These are phyloP conservation scores for Drosophila jambulina DNA, from an alignment of 1,140 invertebrate species.

Conservation along the genomic window DNA sequence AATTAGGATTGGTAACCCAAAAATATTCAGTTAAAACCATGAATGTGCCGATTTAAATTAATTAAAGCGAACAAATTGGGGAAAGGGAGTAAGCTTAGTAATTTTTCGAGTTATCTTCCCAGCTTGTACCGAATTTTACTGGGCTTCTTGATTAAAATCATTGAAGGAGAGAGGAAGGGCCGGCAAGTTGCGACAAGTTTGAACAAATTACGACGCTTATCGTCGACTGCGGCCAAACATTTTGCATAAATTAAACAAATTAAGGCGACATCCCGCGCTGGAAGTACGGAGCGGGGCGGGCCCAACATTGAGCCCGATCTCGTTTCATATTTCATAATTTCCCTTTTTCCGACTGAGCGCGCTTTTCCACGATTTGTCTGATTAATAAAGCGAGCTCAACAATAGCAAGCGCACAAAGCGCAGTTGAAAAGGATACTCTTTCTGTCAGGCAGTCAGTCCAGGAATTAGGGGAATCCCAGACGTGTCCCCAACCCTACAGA, in stretches of 20 bases:
- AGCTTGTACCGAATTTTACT: conserved; percentile 5
- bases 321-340: conserved; percentile 48
- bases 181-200: conserved; percentile 62
- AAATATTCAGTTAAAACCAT: background rate
- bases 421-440: conserved; percentile 51
- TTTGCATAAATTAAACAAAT: conserved; percentile 80
- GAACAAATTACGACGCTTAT: conserved; percentile 69
- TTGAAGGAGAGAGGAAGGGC: conserved; percentile 3
- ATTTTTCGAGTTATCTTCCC: conserved; percentile 3
- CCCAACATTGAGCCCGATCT: conserved; percentile 36
- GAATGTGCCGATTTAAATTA: background rate
- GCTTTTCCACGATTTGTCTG: conserved; percentile 59
- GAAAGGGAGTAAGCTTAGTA: background rate
- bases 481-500: conserved; percentile 12
- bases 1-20: background rate
- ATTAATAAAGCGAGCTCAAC: conserved; percentile 64
- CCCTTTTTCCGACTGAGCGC: conserved; percentile 69
- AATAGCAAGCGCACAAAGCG: conserved; percentile 52
- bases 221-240: conserved; percentile 56
- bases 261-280: conserved; percentile 35
- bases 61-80: background rate
- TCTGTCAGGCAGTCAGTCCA: conserved; percentile 32
- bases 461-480: conserved; percentile 45
- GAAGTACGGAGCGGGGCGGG: conserved; percentile 1
- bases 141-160: background rate